Conservation (phyloP, 2,113 vertebrate species). For the Cyanoliseus patagonus region DNA sequence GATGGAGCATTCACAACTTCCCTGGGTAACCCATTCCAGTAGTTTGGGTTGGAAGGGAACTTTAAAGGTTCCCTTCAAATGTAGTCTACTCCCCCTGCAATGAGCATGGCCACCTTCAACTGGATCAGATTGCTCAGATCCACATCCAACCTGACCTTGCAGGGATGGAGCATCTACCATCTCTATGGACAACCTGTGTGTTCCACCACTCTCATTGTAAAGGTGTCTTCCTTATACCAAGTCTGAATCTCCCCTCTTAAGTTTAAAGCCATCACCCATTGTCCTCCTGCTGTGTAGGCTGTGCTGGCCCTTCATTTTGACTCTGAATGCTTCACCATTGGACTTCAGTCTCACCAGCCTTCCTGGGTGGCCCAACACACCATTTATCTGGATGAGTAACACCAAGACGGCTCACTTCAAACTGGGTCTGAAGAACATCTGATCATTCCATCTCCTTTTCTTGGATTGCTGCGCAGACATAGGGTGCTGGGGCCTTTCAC, state of each 20-base stretch:
- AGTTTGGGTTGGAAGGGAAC: not conserved
- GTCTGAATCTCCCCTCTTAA: not conserved
- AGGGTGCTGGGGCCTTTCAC: not conserved
- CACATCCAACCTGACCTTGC: rapidly evolving
- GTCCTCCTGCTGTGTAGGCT: not conserved
- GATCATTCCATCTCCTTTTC: not conserved
- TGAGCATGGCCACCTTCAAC: not conserved
- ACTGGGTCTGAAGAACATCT: not conserved
- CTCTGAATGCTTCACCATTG: not conserved
- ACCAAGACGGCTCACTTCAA: not conserved
- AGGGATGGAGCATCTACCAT: not conserved
- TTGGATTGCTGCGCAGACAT: not conserved
- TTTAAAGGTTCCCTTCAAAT: not conserved
- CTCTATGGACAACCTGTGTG: not conserved
- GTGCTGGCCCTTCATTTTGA: not conserved
- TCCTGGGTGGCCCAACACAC: not conserved
- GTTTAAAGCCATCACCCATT: not conserved
- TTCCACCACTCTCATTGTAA: rapidly evolving
- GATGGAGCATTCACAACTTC: too few relatives aligned
- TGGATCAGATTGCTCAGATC: not conserved
- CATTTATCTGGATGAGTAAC: not conserved
- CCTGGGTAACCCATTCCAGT: too few relatives aligned
- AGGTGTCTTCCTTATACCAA: not conserved
- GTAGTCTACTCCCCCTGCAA: not conserved
- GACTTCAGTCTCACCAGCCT: not conserved